Conservation (phyloP, 2,113 vertebrate genomes). For the Triplophysa rosa region DNA sequence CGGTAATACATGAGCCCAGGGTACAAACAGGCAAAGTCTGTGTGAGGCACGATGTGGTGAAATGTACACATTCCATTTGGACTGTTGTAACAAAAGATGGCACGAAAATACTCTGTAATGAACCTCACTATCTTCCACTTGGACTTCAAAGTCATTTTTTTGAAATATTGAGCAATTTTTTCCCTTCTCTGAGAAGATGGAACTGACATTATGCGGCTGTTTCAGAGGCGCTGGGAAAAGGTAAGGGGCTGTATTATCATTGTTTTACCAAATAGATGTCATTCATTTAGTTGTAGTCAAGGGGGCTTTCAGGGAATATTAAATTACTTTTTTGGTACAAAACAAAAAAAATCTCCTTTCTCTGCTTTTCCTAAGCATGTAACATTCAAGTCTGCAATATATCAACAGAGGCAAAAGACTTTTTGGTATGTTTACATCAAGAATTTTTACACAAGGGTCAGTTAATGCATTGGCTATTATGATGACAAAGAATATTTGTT, state of each 20-base stretch:
- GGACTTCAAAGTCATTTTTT: constrained; percentile 47
- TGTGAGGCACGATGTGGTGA: constrained; percentile 2
- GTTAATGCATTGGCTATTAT: too few relatives aligned
- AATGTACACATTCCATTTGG: constrained; percentile 28
- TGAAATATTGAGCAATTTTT: constrained; percentile 33
- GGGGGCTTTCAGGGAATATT: constrained; percentile 19
- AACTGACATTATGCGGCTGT: constrained; percentile 18
- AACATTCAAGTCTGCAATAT: background rate
- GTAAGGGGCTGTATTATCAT: constrained; percentile 19
- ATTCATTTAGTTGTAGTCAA: constrained; percentile 19
- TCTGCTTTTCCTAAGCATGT: background rate
- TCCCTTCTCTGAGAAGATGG: constrained; percentile 31
- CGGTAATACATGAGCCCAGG: background rate
- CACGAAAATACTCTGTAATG: constrained; percentile 39
- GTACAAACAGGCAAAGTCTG: constrained; percentile 17
- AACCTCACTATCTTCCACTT: constrained; percentile 20
- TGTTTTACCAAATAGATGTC: constrained; percentile 29
- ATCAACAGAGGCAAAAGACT: background rate
- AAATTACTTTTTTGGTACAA: background rate
- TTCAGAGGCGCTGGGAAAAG: constrained; percentile 1
- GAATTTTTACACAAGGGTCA: too few relatives aligned
- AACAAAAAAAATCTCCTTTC: background rate
- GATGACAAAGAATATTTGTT: too few relatives aligned
- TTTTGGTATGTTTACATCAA: background rate
- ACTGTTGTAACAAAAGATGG: constrained; percentile 25